Conservation (phyloP, 2,888 invertebrate genomes). For the Tenthredo livida region DNA sequence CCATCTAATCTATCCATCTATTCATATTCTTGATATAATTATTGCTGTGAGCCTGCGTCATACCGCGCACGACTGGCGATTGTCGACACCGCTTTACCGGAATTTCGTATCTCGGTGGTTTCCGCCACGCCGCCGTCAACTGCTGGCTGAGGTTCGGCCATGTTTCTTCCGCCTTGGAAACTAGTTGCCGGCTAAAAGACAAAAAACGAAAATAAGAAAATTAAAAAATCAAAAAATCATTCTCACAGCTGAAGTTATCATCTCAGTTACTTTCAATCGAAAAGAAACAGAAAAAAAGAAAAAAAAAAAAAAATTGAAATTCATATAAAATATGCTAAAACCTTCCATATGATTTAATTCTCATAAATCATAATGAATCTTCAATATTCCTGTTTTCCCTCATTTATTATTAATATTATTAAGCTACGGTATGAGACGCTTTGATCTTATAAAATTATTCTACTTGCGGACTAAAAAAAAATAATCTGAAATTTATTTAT, state of each 20-base stretch:
- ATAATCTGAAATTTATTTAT: neutral
- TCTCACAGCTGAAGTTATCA: neutral
- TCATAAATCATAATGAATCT: too few relatives aligned
- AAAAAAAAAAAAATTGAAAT: too few relatives aligned
- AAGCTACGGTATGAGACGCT: neutral
- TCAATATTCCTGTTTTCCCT: neutral
- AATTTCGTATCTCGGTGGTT: constrained; percentile 36
- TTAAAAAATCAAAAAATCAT: neutral
- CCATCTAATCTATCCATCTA: neutral
- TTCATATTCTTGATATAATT: constrained; percentile 20
- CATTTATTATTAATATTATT: neutral
- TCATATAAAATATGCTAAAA: too few relatives aligned
- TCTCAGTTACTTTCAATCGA: neutral
- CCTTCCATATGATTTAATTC: neutral
- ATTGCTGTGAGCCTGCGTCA: constrained; percentile 1
- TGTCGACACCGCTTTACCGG: neutral
- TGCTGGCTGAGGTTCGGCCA: neutral
- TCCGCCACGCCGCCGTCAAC: constrained; percentile 20
- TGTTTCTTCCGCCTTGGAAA: neutral
- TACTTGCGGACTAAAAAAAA: neutral
- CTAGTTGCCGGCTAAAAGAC: neutral
- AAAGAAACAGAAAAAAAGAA: too few relatives aligned
- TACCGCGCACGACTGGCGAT: constrained; percentile 6
- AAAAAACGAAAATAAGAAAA: neutral
- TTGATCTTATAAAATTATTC: neutral